Percentiles rank a stretch among this genome's conserved stretches.
Conservation (phyloP, 1,140 invertebrate genomes). For the Cyphomyrmex costatus region DNA sequence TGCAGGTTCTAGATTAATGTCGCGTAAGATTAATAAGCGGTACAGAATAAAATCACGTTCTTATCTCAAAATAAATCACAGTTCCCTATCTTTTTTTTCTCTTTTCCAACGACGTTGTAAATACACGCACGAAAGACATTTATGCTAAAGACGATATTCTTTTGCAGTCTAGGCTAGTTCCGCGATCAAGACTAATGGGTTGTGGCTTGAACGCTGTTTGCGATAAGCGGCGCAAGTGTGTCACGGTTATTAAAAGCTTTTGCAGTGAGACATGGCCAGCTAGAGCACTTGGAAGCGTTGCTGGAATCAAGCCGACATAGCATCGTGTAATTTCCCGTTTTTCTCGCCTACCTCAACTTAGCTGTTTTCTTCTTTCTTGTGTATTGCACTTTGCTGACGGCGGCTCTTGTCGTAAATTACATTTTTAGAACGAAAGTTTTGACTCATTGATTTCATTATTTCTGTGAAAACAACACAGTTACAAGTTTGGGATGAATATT, state of each 20-base stretch:
- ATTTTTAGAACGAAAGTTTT: not conserved
- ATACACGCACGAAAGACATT: not conserved
- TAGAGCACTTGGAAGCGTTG: not conserved
- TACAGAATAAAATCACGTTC: not conserved
- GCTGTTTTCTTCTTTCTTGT: not conserved
- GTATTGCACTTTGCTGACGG: not conserved
- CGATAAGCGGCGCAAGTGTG: slow-evolving; percentile 57
- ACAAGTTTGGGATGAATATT: not conserved
- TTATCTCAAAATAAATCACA: not conserved
- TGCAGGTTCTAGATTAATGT: slow-evolving; percentile 46
- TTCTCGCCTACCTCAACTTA: not conserved
- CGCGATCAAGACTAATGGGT: slow-evolving; percentile 56
- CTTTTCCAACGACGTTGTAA: not conserved
- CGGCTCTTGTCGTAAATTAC: not conserved
- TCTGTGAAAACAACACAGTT: not conserved
- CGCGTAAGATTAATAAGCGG: slow-evolving; percentile 2
- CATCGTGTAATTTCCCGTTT: slow-evolving; percentile 15
- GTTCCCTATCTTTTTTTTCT: not conserved
- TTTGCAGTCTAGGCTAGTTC: slow-evolving; percentile 24
- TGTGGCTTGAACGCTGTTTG: slow-evolving; percentile 49
- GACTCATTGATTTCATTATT: not conserved
- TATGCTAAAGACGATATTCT: slow-evolving; percentile 50
- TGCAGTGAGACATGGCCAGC: slow-evolving; percentile 10
- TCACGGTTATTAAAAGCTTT: slow-evolving; percentile 64
- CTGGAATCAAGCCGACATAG: slow-evolving; percentile 1